phyloP scores from a whole-genome alignment of 2,888 invertebrate genomes.

The Neoaliturus tenellus region DNA sequence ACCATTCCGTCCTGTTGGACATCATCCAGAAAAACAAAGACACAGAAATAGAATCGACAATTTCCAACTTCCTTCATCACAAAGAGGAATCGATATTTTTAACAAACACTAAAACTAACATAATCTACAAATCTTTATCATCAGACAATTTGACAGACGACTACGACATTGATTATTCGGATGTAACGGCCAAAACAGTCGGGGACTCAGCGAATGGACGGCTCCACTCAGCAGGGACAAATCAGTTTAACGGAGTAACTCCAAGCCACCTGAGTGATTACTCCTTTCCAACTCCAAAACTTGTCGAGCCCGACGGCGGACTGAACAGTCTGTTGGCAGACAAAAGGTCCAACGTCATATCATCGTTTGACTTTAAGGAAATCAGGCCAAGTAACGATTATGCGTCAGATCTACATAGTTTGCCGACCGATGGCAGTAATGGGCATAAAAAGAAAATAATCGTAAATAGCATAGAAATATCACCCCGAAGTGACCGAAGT shows the following conservation, averaged over 20 bases:
- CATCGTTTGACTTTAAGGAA: slow-evolving; percentile 30
- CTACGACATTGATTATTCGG: neutral
- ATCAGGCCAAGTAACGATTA: neutral
- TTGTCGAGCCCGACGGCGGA: slow-evolving; percentile 18
- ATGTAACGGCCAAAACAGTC: neutral
- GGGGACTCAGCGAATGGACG: neutral
- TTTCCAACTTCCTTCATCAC: neutral
- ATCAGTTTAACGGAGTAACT: neutral
- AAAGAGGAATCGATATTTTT: slow-evolving; percentile 49
- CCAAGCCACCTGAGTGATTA: neutral
- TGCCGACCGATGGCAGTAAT: neutral
- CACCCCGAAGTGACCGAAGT: neutral
- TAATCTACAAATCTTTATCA: slow-evolving; percentile 53
- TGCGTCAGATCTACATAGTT: neutral
- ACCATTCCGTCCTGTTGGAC: slow-evolving; percentile 48
- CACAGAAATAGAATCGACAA: neutral
- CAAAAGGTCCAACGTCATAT: slow-evolving; percentile 2
- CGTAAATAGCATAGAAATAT: neutral
- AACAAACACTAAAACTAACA: slow-evolving; percentile 48
- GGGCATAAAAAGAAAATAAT: neutral
- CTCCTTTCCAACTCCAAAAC: slow-evolving; percentile 18
- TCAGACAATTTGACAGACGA: slow-evolving; percentile 48
- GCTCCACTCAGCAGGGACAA: neutral
- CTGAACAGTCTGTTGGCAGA: slow-evolving; percentile 2
- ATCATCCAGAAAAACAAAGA: slow-evolving; percentile 27